A percentile compares a stretch with the other conserved stretches of the same genome.
phyloP scores from a whole-genome alignment of 2,113 vertebrate species.

The Cynopterus brachyotis region DNA sequence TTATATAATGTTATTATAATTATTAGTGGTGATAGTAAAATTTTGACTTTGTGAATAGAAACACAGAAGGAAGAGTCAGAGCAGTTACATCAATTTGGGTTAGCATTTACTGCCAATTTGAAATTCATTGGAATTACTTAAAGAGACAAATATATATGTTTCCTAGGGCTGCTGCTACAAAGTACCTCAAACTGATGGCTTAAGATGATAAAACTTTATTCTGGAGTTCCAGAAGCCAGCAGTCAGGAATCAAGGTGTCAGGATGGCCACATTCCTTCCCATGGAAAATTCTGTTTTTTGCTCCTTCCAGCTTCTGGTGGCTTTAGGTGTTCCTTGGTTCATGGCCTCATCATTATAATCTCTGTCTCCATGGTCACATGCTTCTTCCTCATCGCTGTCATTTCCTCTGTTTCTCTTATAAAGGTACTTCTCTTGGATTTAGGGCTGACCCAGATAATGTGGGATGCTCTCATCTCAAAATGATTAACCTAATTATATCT shows the following conservation, averaged over 20 bases:
- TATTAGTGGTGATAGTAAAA: neutral
- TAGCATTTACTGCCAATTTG: neutral
- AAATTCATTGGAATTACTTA: neutral
- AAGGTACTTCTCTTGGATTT: neutral
- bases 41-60: neutral
- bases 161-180: neutral
- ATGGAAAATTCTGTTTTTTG: neutral
- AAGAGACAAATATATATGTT: neutral
- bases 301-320: neutral
- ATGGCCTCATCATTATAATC: neutral
- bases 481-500: neutral
- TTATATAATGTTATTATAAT: neutral
- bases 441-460: neutral
- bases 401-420: neutral
- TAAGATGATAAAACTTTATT: neutral
- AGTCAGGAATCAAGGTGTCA: neutral
- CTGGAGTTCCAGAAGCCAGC: neutral
- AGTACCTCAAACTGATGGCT: neutral
- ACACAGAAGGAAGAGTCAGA: neutral
- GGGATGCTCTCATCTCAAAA: neutral
- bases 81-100: neutral
- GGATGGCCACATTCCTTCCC: fast-evolving
- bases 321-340: neutral
- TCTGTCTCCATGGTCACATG: neutral
- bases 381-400: neutral